Percentiles rank a stretch among this genome's conserved stretches.
These are phyloP conservation scores for Sialis lutaria DNA, from an alignment of 2,888 invertebrate genomes.

Conservation along the genomic window DNA sequence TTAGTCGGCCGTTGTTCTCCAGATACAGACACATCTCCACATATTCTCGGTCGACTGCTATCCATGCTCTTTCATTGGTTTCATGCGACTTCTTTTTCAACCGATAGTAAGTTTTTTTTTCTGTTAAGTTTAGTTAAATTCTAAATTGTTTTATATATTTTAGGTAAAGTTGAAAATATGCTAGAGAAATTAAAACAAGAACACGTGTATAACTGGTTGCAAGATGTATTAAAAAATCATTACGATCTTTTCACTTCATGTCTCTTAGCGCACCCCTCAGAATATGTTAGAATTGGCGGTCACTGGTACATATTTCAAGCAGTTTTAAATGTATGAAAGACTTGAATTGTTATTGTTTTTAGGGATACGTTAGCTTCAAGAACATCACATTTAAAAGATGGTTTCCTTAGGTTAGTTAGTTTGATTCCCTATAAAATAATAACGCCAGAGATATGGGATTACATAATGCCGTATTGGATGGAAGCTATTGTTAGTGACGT, in stretches of 20 bases:
- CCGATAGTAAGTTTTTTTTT: conserved; percentile 50
- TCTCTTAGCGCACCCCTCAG: conserved; percentile 87
- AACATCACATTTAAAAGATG: conserved; percentile 87
- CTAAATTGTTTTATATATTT: conserved; percentile 1
- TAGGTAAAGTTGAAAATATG: conserved; percentile 64
- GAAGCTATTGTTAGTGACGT: conserved; percentile 89
- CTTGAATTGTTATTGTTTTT: conserved; percentile 5
- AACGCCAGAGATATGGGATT: conserved; percentile 91
- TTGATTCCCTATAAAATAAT: conserved; percentile 96
- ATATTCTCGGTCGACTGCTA: conserved; percentile 74
- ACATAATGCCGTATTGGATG: conserved; percentile 99
- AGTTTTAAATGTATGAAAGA: too few species aligned
- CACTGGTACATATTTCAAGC: conserved; percentile 51
- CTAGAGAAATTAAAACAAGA: conserved; percentile 84
- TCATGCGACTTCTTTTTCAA: conserved; percentile 91
- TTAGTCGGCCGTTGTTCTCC: conserved; percentile 85
- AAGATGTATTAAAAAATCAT: conserved; percentile 63
- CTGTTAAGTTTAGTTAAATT: background rate
- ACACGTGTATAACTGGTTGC: conserved; percentile 86
- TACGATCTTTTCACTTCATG: conserved; percentile 85
- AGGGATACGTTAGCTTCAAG: conserved; percentile 73
- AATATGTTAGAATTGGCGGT: conserved; percentile 88
- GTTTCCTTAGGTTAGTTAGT: conserved; percentile 83
- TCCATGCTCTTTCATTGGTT: conserved; percentile 99
- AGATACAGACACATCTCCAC: conserved; percentile 55